Evolutionary conservation across 2,113 vertebrate species (phyloP), one percentile per base, ranked within the genome.

Genomic region (Bostrychus sinensis): DNA sequence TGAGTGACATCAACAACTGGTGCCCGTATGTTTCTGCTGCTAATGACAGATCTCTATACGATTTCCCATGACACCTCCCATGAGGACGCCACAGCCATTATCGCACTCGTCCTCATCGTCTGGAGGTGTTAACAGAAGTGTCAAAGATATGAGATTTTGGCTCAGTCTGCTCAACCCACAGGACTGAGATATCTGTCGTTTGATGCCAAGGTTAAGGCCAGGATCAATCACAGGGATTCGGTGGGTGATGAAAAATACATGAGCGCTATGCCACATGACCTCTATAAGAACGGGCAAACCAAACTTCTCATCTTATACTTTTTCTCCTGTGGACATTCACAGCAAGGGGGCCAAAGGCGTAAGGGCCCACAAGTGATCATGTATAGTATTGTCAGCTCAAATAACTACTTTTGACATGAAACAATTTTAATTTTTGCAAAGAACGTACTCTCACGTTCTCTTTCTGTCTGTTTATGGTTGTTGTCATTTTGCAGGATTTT

Each of bases 211-310:
- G 78, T 83, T 83, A 74, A 86, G 74, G 84, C 65, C 41, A 0
- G 46, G 57, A 76, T 72, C 82, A 78, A 86, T 86, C 64, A 71
- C 17, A 66, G 70, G 69, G 72, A 73, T 70, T 57, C 57, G 38
- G 64, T 57, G 53, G 58, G 72, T 61, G 69, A 83, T 88, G 66
- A 84, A 89, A 90, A 78, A 91, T 88, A 81, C 70, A 89, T 80
- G 67, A 67, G 56, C 30, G 41, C 12, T 81, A 80, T 78, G 75
- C 64, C 51, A 25, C 69, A 60, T 84, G 72, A 85, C 70, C 71
- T 85, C 72, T 73, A 19, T 46, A 34, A 72, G 72, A 71, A 75
- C 80, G 60, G 77, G 62, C 64, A 11, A 0, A 16, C 55, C 26
- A 64, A 70, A 70, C 39, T 32, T 10, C n/a, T n/a, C n/a, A 28